Evolutionary conservation across 1,140 invertebrate genomes (phyloP), one percentile per base, ranked within the genome.

Genomic region (Leptopilina boulardi): DNA sequence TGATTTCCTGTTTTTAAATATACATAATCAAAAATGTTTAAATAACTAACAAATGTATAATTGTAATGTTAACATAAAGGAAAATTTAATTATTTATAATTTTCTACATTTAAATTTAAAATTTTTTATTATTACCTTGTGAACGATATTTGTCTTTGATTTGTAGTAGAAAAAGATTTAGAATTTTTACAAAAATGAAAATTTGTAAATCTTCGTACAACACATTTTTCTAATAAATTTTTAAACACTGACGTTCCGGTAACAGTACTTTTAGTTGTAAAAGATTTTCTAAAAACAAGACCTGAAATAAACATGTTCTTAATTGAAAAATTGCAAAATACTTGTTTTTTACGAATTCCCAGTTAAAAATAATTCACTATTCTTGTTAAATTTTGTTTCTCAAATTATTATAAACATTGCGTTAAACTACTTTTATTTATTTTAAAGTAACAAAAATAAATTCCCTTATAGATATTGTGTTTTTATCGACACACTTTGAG

Each of bases 131-230:
- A 23, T 59, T 66, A 66, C 59, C 59, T 66, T 8, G 59, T 30
- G 26, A 30, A 5, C 4, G 11, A 13, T 30, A 66, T 66, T n/a
- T 3, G 26, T 23, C 59, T 66, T 34, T 13, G 59, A 66, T 23
- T 34, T 3, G 23, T 34, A 18, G 26, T 30, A 15, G 11, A 66
- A 30, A 66, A 23, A 23, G 9, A n/a, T 15, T 3, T 23, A 83
- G 18, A 54, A 83, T 79, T 30, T 59, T 77, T 21, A 80, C 78
- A 21, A 76, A 0, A 18, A 3, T n/a, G 59, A 30, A 66, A 59
- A 15, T 26, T 26, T 30, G 23, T 23, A 51, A 13, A 8, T 54
- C 19, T 47, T 42, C n/a, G 3, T 3, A 54, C 13, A 54, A 47
- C 26, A 10, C 15, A 44, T 42, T 73, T 73, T 54, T 51, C 23